Percentiles rank a stretch among this genome's conserved stretches.
Conservation (phyloP, 2,888 invertebrate genomes). For the Melanargia galathea region DNA sequence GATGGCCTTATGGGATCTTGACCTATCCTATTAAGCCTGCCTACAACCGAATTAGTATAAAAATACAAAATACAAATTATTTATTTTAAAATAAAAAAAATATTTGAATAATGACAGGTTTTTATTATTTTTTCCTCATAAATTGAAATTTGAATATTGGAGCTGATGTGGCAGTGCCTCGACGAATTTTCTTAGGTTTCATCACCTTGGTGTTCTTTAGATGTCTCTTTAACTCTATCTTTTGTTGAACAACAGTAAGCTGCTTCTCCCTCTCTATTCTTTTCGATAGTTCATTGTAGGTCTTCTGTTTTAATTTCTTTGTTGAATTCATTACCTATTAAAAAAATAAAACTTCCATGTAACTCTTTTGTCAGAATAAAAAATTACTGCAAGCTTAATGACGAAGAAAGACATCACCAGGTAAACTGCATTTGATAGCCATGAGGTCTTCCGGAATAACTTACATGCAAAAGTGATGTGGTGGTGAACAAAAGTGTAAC, state of each 20-base stretch:
- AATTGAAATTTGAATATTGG: slow-evolving; percentile 91
- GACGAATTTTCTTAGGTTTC: slow-evolving; percentile 85
- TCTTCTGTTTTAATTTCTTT: slow-evolving; percentile 82
- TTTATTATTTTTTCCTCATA: slow-evolving; percentile 87
- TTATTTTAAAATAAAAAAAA: slow-evolving; percentile 46
- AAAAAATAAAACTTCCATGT: not conserved
- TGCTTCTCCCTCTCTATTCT: slow-evolving; percentile 90
- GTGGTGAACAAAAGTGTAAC: too few species aligned
- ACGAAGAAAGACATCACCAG: too few species aligned
- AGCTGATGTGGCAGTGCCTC: slow-evolving; percentile 85
- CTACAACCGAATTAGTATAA: not conserved
- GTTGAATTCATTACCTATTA: slow-evolving; percentile 70
- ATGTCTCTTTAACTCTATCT: slow-evolving; percentile 87
- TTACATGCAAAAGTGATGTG: too few species aligned
- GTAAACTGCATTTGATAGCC: too few species aligned
- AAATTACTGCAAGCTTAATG: too few species aligned
- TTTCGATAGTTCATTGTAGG: slow-evolving; percentile 88
- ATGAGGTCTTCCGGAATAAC: too few species aligned
- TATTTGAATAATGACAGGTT: slow-evolving; percentile 25
- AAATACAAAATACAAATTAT: slow-evolving; percentile 37
- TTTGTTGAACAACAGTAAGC: slow-evolving; percentile 88
- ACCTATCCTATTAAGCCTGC: not conserved
- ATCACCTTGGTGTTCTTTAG: slow-evolving; percentile 84
- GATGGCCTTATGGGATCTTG: not conserved
- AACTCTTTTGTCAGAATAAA: too few species aligned